Percentiles rank a stretch among this genome's conserved stretches.
Evolutionary conservation across 2,888 invertebrate species (phyloP).

Genomic region (Tenthredo notha): DNA sequence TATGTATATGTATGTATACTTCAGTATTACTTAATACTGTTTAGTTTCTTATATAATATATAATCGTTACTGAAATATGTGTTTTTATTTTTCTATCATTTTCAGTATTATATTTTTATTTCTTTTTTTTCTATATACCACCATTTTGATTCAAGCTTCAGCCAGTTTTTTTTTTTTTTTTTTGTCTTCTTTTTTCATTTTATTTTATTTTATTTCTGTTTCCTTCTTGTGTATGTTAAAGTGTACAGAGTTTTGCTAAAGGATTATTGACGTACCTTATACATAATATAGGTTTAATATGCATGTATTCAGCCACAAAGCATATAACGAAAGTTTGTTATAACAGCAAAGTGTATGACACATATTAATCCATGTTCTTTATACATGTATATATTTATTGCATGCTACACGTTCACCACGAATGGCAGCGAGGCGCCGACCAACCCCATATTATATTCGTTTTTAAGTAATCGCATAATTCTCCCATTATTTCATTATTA

Average conservation of each 20-base stretch:
- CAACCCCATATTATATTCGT: constrained; percentile 2
- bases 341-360: background rate
- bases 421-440: constrained; percentile 41
- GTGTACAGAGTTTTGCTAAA: constrained; percentile 1
- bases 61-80: constrained; percentile 18
- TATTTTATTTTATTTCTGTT: constrained; percentile 60
- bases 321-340: background rate
- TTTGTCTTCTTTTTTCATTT: background rate
- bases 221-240: background rate
- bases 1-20: background rate
- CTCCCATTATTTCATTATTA: background rate
- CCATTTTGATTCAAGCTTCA: constrained; percentile 71
- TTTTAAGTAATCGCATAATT: background rate
- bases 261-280: background rate
- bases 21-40: constrained; percentile 60
- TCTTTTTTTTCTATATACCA: constrained; percentile 53
- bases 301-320: background rate
- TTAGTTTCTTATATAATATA: constrained; percentile 53
- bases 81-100: background rate
- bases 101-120: constrained; percentile 1
- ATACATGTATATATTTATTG: constrained; percentile 68
- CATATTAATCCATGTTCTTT: constrained; percentile 40
- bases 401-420: constrained; percentile 69
- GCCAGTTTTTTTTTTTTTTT: constrained; percentile 58
- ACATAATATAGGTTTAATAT: constrained; percentile 3